Percentiles rank a stretch among this genome's conserved stretches.
Conservation (phyloP, 2,797 vertebrate species). For the Coluber constrictor region DNA sequence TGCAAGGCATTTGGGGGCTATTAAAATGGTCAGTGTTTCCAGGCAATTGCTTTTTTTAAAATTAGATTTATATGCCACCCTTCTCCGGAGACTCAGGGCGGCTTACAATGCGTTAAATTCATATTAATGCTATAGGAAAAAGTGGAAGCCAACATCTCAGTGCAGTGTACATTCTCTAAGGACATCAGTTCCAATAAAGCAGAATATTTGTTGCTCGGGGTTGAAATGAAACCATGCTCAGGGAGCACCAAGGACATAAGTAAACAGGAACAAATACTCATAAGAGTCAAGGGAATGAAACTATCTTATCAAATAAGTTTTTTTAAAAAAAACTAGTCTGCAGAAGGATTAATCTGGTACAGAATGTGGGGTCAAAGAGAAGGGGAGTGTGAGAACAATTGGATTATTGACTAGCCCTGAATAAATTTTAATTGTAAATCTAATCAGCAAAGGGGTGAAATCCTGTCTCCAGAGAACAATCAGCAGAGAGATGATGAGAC, state of each 20-base stretch:
- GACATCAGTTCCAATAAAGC: background rate
- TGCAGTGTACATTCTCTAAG: background rate
- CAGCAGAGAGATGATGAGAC: background rate
- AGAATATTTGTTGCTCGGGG: too few species aligned
- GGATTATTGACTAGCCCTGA: background rate
- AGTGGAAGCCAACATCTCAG: background rate
- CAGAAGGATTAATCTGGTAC: background rate
- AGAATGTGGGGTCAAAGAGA: background rate
- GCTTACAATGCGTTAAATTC: too few species aligned
- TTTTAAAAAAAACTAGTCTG: background rate
- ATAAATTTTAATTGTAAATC: slow-evolving; percentile 1
- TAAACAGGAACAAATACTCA: background rate
- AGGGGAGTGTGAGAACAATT: background rate
- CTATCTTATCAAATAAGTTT: background rate
- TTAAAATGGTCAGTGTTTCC: background rate
- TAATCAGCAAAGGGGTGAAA: rapidly evolving
- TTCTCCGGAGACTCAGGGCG: too few species aligned
- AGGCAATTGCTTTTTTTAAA: background rate
- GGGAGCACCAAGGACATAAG: background rate
- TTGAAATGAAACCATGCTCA: background rate
- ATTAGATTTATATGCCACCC: too few species aligned
- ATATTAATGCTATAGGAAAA: background rate
- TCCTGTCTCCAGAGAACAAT: background rate
- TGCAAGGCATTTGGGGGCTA: background rate
- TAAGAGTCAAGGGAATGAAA: background rate